phyloP scores from a whole-genome alignment of 2,113 vertebrate genomes.

The Pterocles gutturalis region DNA sequence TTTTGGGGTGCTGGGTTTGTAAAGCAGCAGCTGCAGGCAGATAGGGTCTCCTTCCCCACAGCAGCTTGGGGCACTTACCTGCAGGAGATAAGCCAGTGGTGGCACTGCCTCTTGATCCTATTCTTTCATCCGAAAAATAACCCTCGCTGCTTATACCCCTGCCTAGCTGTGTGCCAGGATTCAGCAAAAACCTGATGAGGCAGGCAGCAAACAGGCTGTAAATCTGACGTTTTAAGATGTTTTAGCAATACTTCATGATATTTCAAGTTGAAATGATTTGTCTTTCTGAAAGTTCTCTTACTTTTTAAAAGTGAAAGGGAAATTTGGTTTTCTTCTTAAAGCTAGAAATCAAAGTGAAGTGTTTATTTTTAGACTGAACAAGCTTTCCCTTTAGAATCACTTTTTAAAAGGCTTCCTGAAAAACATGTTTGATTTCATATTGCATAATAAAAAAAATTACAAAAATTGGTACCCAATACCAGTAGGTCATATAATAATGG shows the following conservation, averaged over 20 bases:
- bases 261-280: conserved; percentile 16
- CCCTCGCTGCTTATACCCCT: neutral
- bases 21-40: neutral
- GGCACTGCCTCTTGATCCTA: neutral
- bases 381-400: conserved; percentile 24
- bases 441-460: neutral
- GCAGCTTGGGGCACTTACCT: neutral
- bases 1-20: neutral
- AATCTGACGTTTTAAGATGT: neutral
- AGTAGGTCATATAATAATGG: neutral
- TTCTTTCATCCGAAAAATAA: neutral
- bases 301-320: conserved; percentile 39
- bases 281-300: conserved; percentile 22
- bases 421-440: conserved; percentile 8
- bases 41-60: neutral
- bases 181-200: neutral
- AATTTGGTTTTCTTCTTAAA: conserved; percentile 35
- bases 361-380: conserved; percentile 45
- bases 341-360: conserved; percentile 38
- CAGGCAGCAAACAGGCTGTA: neutral
- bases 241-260: conserved; percentile 22
- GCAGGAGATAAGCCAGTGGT: neutral
- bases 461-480: neutral
- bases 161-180: neutral
- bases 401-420: conserved; percentile 28